Evolutionary conservation across 2,113 vertebrate species (phyloP), one percentile per base, ranked within the genome.

Genomic region (Clupea harengus): DNA sequence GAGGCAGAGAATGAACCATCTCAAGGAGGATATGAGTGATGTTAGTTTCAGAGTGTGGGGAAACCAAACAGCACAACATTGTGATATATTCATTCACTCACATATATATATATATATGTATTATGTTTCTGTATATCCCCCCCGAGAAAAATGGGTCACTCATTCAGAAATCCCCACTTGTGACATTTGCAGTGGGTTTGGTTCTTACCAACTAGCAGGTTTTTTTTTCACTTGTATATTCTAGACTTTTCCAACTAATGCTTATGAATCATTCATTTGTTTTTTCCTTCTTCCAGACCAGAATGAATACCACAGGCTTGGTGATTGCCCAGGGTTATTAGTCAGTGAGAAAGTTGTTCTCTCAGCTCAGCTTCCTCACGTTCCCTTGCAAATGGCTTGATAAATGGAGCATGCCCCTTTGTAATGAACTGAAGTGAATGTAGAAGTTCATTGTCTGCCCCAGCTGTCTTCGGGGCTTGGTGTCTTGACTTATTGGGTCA

Each of bases 401-500:
- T 32, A 72, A 32, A 72, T 72, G 64, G 64, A 72, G 64, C 64
- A 72, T 25, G n/a, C 25, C 28, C 60, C 28, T 32, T 72, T 28
- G 25, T 72, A 72, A 72, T 72, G 60, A 84, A 54, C 45, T 52
- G 45, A 39, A 81, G 83, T 52, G 83, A 25, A 72, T 83, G 32
- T 81, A 18, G n/a, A 20, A 87, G 57, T 60, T 85, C 81, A 78
- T 78, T 45, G 47, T 89, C 52, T 88, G 64, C 45, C 57, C 57
- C 64, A 46, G 81, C 54, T 81, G 49, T 83, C 82, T 45, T 64
- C 57, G 22, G 83, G 83, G 83, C 18, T 46, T 54, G 32, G 28
- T 83, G 86, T 85, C 83, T 54, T 10, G 46, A 87, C 45, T 85
- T 89, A 50, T 39, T 86, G 87, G 89, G 72, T 84, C 87, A 83